A percentile compares a stretch with the other conserved stretches of the same genome.
Conservation (phyloP, 2,797 vertebrate genomes). For the Pteropus rufus region DNA sequence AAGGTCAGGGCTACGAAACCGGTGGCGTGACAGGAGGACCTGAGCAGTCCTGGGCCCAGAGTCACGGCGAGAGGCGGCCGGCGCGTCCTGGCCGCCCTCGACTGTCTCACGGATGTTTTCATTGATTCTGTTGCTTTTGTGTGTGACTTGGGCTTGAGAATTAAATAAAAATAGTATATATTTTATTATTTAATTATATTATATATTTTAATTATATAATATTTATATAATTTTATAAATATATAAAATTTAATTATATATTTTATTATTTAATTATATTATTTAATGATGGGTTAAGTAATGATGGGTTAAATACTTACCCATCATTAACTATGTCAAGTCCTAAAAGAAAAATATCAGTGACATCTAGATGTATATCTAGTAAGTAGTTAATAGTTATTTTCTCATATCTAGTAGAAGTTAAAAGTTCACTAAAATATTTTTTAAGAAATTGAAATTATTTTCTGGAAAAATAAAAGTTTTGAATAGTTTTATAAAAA, state of each 20-base stretch:
- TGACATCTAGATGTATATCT: neutral
- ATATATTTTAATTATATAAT: no score
- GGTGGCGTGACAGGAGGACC: no score
- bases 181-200: neutral
- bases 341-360: neutral
- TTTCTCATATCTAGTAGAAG: neutral
- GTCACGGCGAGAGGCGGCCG: neutral
- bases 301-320: neutral
- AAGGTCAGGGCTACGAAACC: neutral
- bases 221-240: no score
- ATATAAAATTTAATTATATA: no score
- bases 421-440: neutral
- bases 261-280: no score
- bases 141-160: neutral
- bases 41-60: neutral
- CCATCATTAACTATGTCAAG: neutral
- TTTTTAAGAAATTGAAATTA: neutral
- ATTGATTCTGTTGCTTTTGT: neutral
- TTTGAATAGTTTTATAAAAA: slow-evolving; percentile 3
- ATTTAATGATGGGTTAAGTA: no score
- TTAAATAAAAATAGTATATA: neutral
- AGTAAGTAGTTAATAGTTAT: neutral
- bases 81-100: neutral
- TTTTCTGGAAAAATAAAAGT: neutral
- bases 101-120: neutral